These are phyloP conservation scores for Clusia tigrina DNA, from an alignment of 2,888 invertebrate genomes.

Conservation along the genomic window DNA sequence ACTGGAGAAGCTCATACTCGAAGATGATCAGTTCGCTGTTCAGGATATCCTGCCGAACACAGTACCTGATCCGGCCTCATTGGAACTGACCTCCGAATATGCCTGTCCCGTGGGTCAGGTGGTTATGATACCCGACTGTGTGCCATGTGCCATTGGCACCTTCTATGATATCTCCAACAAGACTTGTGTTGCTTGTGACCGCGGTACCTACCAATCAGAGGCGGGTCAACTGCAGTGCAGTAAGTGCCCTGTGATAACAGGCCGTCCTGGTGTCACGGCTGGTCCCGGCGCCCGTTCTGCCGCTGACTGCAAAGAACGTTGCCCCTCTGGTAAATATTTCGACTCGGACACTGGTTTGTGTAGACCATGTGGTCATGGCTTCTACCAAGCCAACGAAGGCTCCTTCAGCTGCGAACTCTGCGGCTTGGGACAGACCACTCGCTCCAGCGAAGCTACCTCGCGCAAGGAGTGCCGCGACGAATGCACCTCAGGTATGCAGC, in stretches of 20 bases:
- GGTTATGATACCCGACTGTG: constrained; percentile 92
- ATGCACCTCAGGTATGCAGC: constrained; percentile 79
- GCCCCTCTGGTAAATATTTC: constrained; percentile 93
- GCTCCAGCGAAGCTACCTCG: constrained; percentile 88
- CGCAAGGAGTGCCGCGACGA: constrained; percentile 89
- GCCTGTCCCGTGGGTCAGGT: constrained; percentile 94
- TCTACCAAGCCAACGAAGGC: constrained; percentile 90
- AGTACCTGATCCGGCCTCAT: constrained; percentile 89
- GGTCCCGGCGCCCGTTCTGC: constrained; percentile 87
- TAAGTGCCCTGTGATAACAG: constrained; percentile 88
- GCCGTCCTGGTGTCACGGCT: constrained; percentile 88
- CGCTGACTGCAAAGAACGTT: constrained; percentile 90
- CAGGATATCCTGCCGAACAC: constrained; percentile 93
- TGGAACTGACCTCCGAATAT: constrained; percentile 87
- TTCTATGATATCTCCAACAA: constrained; percentile 80
- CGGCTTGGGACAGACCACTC: constrained; percentile 89
- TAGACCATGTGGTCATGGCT: constrained; percentile 91
- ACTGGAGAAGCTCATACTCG: constrained; percentile 87
- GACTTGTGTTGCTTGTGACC: constrained; percentile 82
- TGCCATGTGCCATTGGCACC: constrained; percentile 91
- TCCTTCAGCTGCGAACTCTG: constrained; percentile 89
- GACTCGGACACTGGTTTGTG: constrained; percentile 89
- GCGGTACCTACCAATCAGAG: constrained; percentile 94
- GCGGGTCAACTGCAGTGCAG: constrained; percentile 89
- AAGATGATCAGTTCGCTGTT: constrained; percentile 94